Conservation (phyloP, 2,113 vertebrate genomes). For the Larimichthys crocea region DNA sequence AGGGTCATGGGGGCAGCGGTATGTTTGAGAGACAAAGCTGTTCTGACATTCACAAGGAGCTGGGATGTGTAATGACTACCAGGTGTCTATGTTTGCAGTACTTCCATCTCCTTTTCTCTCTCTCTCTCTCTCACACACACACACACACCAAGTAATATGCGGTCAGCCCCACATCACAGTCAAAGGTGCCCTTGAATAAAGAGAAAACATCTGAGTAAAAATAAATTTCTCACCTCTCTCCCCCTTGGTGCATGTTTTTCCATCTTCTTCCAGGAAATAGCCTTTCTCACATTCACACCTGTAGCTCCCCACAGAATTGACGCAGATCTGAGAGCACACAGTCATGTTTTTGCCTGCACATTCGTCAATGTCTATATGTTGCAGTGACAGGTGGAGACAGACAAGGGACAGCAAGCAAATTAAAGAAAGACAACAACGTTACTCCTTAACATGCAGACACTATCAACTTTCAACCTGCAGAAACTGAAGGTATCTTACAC, state of each 20-base stretch:
- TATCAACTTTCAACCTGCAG: not conserved
- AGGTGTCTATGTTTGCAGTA: slow-evolving; percentile 68
- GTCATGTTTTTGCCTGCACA: slow-evolving; percentile 88
- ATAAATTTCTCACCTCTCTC: slow-evolving; percentile 87
- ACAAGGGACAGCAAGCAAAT: not conserved
- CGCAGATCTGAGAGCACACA: slow-evolving; percentile 90
- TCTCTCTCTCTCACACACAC: slow-evolving; percentile 10
- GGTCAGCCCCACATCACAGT: slow-evolving; percentile 47
- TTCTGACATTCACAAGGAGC: slow-evolving; percentile 71
- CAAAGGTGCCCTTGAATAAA: slow-evolving; percentile 48
- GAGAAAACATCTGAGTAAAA: slow-evolving; percentile 39
- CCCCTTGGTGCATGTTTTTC: slow-evolving; percentile 90
- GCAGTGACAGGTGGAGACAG: not conserved
- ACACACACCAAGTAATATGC: slow-evolving; percentile 20
- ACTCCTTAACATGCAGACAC: not conserved
- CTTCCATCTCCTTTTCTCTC: slow-evolving; percentile 6
- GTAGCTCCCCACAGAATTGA: slow-evolving; percentile 94
- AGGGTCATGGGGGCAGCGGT: slow-evolving; percentile 59
- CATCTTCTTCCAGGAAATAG: slow-evolving; percentile 89
- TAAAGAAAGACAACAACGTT: not conserved
- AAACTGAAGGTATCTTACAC: not conserved
- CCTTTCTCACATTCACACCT: slow-evolving; percentile 92
- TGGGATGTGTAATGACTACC: slow-evolving; percentile 78
- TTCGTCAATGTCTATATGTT: slow-evolving; percentile 90
- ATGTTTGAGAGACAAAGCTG: slow-evolving; percentile 57